Evolutionary conservation across 2,797 vertebrate genomes (phyloP), one percentile per base, ranked within the genome.

Genomic region (Acrossocheilus wenchowensis): DNA sequence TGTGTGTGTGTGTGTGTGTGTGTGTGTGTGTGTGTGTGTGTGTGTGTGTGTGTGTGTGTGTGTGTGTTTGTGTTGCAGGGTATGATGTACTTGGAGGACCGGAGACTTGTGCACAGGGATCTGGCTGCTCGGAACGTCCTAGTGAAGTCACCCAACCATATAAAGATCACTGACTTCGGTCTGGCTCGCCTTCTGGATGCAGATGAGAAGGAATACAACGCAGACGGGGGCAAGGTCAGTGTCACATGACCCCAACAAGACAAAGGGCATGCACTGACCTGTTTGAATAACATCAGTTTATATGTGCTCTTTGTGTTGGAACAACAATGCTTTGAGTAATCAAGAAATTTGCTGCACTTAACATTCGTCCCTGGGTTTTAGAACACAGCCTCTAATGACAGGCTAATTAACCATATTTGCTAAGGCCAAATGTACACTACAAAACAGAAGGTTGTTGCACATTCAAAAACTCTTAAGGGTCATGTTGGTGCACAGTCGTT

Each of bases 151-250:
- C 97, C 98, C 86, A 99, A 98, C 93, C 98, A 99, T 36, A 97
- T 99, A 93, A 99, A 99, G 95, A 99, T 99, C 94, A 99, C 98
- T 0, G 98, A 99, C 93, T 99, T 99, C 0, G 98, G 98, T 75
- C 91, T 99, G 90, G 97, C 98, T 48, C 96, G 98, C 0, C 96
- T 99, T 77, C 91, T 99, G 91, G 98, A 99, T 89, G 97, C 97
- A 60, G 97, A 99, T 89, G 98, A 99, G 90, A 99, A 99, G 90
- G 98, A 99, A 82, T 99, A 99, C 75, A 99, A 99, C 30, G 98
- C 98, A 10, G 98, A 99, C 84, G 98, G 98, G 54, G 98, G 98
- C 85, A 99, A 99, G 96, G 98, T 99, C 69, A 83, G 94, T 91
- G 9, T 71, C 17, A 48, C 74, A 17, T 57, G 43, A 66, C 79